Conservation (phyloP, 2,113 vertebrate species). For the Siniperca knerii region DNA sequence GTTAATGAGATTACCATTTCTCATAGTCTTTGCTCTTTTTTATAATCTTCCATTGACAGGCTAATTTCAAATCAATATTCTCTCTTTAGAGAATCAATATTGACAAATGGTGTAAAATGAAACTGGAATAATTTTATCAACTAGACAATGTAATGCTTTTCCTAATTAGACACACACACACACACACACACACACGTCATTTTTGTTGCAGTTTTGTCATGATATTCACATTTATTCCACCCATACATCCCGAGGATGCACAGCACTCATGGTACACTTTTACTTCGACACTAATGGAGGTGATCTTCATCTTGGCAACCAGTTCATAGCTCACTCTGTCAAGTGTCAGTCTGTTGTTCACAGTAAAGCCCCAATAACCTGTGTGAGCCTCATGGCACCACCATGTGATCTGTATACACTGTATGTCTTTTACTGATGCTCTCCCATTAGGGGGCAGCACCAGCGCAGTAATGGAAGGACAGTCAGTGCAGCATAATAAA, state of each 20-base stretch:
- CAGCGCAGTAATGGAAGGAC: constrained; percentile 24
- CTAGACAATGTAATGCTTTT: neutral
- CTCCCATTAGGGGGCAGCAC: constrained; percentile 71
- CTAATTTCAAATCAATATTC: constrained; percentile 3
- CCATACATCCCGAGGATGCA: neutral
- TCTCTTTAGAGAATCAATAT: constrained; percentile 4
- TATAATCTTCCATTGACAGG: neutral
- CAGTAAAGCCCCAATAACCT: neutral
- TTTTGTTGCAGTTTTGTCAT: neutral
- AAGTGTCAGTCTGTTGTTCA: neutral
- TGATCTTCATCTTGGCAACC: neutral
- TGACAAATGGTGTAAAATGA: neutral
- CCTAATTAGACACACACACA: neutral
- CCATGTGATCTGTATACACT: neutral
- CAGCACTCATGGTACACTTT: neutral
- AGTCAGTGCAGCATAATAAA: neutral
- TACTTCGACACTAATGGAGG: neutral
- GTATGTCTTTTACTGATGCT: neutral
- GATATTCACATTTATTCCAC: neutral
- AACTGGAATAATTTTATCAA: neutral
- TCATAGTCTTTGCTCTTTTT: neutral
- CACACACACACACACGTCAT: neutral
- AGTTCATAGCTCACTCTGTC: neutral
- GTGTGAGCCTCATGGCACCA: neutral
- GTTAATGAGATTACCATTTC: neutral